Evolutionary conservation across 2,888 invertebrate species (phyloP).

Genomic region (Scaptomyza polygonia): DNA sequence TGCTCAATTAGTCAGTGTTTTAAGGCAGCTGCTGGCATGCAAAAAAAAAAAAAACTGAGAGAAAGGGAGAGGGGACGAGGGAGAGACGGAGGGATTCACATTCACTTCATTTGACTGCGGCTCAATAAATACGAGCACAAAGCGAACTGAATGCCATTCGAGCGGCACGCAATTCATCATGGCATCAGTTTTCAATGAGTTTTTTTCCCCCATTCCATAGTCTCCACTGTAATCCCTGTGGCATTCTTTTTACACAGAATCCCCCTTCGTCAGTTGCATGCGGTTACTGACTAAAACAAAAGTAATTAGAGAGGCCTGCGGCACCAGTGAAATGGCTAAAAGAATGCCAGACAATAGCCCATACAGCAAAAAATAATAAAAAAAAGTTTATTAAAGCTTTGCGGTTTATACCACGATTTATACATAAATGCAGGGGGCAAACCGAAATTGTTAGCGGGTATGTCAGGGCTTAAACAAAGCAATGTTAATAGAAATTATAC

Average conservation of each 20-base stretch:
- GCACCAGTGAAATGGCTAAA: slow-evolving; percentile 32
- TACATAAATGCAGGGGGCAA: slow-evolving; percentile 9
- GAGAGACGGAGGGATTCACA: slow-evolving; percentile 4
- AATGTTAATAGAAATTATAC: not conserved
- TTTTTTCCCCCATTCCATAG: slow-evolving; percentile 1
- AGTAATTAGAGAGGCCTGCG: slow-evolving; percentile 55
- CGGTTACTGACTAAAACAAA: slow-evolving; percentile 49
- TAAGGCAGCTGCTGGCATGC: slow-evolving; percentile 13
- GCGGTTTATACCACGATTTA: slow-evolving; percentile 23
- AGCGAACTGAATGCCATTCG: slow-evolving; percentile 32
- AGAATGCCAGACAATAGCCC: slow-evolving; percentile 37
- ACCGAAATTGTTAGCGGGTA: not conserved
- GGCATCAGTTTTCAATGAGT: slow-evolving; percentile 49
- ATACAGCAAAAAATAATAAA: not conserved
- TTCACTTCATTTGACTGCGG: slow-evolving; percentile 53
- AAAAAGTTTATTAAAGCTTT: slow-evolving; percentile 42
- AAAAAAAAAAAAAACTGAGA: not conserved
- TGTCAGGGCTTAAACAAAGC: not conserved
- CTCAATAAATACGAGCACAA: slow-evolving; percentile 54
- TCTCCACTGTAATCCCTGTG: not conserved
- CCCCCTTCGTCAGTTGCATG: slow-evolving; percentile 15
- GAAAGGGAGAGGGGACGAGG: not conserved
- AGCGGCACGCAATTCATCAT: slow-evolving; percentile 54
- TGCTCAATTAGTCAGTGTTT: slow-evolving; percentile 41
- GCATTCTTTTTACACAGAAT: not conserved